phyloP scores from a whole-genome alignment of 2,797 vertebrate genomes.

The Oreochromis grahami region DNA sequence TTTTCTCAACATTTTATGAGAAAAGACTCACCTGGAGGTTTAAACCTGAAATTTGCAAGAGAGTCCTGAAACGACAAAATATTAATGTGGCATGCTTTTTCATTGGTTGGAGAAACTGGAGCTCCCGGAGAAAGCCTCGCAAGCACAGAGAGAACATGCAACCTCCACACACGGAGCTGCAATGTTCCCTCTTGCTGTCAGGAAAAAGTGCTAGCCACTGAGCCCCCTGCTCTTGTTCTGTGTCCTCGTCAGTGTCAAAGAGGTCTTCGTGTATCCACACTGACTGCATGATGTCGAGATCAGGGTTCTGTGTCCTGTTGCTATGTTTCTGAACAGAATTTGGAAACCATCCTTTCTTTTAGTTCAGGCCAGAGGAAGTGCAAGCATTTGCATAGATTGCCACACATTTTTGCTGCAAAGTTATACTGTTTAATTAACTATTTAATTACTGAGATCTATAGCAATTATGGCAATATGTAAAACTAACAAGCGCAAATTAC shows the following conservation, averaged over 20 bases:
- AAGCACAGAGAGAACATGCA: not conserved
- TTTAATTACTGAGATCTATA: not conserved
- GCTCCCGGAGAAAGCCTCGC: not conserved
- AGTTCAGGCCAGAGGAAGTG: not conserved
- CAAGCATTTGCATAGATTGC: not conserved
- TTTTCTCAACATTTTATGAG: not conserved
- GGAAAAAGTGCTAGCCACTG: not conserved
- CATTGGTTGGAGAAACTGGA: not conserved
- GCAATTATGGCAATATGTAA: not conserved
- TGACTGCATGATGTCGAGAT: not conserved
- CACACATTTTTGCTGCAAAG: not conserved
- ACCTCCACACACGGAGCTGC: not conserved
- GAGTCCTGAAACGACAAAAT: not conserved
- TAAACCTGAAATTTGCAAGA: not conserved
- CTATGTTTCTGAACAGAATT: not conserved
- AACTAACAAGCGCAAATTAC: not conserved
- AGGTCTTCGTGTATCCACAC: not conserved
- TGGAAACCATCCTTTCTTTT: not conserved
- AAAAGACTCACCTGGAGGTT: not conserved
- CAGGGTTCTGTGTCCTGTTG: not conserved
- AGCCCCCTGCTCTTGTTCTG: not conserved
- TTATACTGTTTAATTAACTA: not conserved
- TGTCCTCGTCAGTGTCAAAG: not conserved
- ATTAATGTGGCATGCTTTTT: not conserved
- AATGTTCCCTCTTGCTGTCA: not conserved